phyloP scores from a whole-genome alignment of 2,797 vertebrate genomes.

The Micromesistius poutassou region DNA sequence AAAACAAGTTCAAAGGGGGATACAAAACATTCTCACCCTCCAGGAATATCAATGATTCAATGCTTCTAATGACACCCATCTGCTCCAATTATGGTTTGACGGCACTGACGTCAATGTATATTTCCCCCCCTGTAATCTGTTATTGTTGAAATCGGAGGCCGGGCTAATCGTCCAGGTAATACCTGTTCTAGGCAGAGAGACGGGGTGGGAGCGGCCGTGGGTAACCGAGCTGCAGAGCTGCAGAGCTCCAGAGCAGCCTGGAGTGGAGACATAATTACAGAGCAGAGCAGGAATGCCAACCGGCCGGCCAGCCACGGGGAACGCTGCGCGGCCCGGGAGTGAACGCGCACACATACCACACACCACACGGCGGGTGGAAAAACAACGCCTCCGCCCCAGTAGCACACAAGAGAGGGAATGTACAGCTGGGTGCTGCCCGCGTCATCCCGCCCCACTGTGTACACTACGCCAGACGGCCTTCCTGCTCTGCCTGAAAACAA shows the following conservation, averaged over 20 bases:
- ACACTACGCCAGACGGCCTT: background rate
- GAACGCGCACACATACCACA: background rate
- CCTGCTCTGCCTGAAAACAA: background rate
- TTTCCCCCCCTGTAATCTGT: slow-evolving; percentile 29
- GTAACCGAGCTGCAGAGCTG: slow-evolving; percentile 31
- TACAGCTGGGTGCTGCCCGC: background rate
- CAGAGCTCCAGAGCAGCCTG: slow-evolving; percentile 41
- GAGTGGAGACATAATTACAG: slow-evolving; percentile 70
- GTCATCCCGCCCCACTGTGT: background rate
- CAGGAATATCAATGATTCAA: background rate
- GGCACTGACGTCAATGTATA: slow-evolving; percentile 12
- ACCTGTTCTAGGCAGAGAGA: slow-evolving; percentile 10
- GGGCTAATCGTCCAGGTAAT: slow-evolving; percentile 47
- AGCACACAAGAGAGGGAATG: background rate
- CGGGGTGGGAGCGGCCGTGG: background rate
- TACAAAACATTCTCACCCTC: background rate
- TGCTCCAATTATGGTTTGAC: slow-evolving; percentile 2
- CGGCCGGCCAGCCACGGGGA: slow-evolving; percentile 53
- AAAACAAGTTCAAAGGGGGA: background rate
- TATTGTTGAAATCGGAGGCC: slow-evolving; percentile 50
- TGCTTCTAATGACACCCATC: background rate
- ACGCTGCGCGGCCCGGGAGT: background rate
- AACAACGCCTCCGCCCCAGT: background rate
- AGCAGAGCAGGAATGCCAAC: slow-evolving; percentile 71
- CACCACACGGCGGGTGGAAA: background rate